These are phyloP conservation scores for Trogon melanurus DNA, from an alignment of 2,113 vertebrate species.

Conservation along the genomic window DNA sequence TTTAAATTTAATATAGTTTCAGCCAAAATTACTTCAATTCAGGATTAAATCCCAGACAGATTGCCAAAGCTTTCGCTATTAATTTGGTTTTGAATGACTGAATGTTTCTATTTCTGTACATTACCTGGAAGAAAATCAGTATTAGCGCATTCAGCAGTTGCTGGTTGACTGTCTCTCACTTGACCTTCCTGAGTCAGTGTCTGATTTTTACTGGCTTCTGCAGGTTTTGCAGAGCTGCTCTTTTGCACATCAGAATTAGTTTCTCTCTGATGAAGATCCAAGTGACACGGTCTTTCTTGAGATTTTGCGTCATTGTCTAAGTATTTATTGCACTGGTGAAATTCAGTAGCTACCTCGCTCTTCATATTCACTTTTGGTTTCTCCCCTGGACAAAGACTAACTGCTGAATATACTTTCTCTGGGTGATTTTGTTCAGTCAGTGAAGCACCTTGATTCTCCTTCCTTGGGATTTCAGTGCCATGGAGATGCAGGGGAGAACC, in stretches of 20 bases:
- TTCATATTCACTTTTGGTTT: constrained; percentile 30
- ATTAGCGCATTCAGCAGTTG: constrained; percentile 80
- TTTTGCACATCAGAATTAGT: constrained; percentile 78
- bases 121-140: constrained; percentile 96
- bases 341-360: constrained; percentile 27
- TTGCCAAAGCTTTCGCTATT: constrained; percentile 60
- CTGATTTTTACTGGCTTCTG: constrained; percentile 82
- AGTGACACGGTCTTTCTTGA: constrained; percentile 92
- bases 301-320: constrained; percentile 79
- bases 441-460: constrained; percentile 39
- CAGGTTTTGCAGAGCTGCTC: constrained; percentile 77
- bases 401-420: constrained; percentile 10
- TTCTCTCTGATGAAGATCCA: constrained; percentile 88
- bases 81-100: constrained; percentile 66
- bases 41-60: constrained; percentile 60
- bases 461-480: constrained; percentile 5
- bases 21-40: constrained; percentile 72
- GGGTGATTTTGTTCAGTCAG: constrained; percentile 9
- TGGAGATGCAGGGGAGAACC: neutral
- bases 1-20: constrained; percentile 48
- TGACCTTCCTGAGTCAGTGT: constrained; percentile 87
- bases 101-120: constrained; percentile 88
- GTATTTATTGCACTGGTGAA: constrained; percentile 61
- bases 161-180: constrained; percentile 81
- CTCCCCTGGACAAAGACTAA: constrained; percentile 15